Evolutionary conservation across 2,797 vertebrate genomes (phyloP), one percentile per base, ranked within the genome.

Genomic region (Peromyscus eremicus): DNA sequence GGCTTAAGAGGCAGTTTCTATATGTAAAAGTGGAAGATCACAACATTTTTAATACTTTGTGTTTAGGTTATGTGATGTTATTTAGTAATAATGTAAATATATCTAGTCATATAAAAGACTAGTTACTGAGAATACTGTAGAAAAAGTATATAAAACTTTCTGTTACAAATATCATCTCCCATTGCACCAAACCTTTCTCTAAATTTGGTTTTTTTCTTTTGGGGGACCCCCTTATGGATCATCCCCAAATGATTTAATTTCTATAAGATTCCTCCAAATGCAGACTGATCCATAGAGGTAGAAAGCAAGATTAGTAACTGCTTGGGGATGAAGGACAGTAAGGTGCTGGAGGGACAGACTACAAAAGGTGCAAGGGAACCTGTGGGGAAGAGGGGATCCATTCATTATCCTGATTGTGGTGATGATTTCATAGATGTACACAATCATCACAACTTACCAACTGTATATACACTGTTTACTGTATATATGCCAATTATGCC

Each of bases 31-130:
- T 66, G 32, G 9, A 82, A 68, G 11, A 73, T 40, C 52, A 83
- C 21, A 95, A 94, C 87, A 68, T 40, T 91, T 94, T 94, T 97
- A 89, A 94, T 7, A 62, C 43, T 83, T 92, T 77, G 49, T 80
- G 32, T 68, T 89, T 79, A 75, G 23, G n/a, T 73, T 77, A 84
- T 87, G 29, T 6, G 82, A 52, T 85, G 40, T 49, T 87, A 95
- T 70, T 84, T 91, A 94, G 43, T 34, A 85, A 90, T 40, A 92
- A 92, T 57, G 1, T 0, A 94, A 91, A 88, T 75, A 46, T 9
- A 81, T 82, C 81, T 89, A 87, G 55, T 79, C 34, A 49, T 55
- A 88, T 43, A 75, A 57, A 92, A 96, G 62, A 62, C 4, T 71
- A 84, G 29, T 80, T 84, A 90, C 49, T 90, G 12, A 94, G 40